Evolutionary conservation across 30 jellyfish, hydroid and myxozoan genomes (phyloP).

Genomic region (Aurelia sp.): DNA sequence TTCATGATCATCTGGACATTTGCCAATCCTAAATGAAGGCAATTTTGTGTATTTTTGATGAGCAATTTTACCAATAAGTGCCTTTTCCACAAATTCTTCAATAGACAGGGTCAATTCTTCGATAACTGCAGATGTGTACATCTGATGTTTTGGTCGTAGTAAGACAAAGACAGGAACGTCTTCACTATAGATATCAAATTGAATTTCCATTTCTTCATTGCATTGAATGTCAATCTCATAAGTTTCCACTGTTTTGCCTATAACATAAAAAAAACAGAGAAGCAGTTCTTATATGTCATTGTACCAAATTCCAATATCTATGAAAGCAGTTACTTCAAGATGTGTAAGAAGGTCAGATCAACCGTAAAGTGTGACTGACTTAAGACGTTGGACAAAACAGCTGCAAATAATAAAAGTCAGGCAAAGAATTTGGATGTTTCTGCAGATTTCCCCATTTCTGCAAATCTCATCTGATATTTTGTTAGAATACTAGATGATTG

Average conservation of each 20-base stretch:
- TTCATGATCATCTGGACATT: neutral
- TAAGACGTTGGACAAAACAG: no score
- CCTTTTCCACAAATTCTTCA: constrained; percentile 25
- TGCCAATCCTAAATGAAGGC: constrained; percentile 36
- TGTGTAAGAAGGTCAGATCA: no score
- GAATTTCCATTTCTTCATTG: constrained; percentile 49
- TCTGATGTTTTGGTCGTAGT: constrained; percentile 42
- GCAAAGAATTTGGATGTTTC: no score
- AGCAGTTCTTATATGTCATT: no score
- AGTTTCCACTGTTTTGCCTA: constrained; percentile 33
- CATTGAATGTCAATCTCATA: constrained; percentile 38
- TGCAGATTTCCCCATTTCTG: no score
- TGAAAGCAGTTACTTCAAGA: no score
- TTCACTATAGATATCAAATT: constrained; percentile 43
- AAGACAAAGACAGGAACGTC: constrained; percentile 36
- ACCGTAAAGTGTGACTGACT: no score
- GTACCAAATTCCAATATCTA: no score
- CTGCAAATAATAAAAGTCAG: no score
- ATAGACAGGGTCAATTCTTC: constrained; percentile 28
- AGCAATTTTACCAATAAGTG: constrained; percentile 45
- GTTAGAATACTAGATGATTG: no score
- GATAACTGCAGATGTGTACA: constrained; percentile 25
- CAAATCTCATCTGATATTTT: no score
- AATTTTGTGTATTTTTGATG: constrained; percentile 30
- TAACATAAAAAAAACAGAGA: neutral